These are phyloP conservation scores for Notamacropus eugenii DNA, from an alignment of 2,797 vertebrate species.

Conservation along the genomic window DNA sequence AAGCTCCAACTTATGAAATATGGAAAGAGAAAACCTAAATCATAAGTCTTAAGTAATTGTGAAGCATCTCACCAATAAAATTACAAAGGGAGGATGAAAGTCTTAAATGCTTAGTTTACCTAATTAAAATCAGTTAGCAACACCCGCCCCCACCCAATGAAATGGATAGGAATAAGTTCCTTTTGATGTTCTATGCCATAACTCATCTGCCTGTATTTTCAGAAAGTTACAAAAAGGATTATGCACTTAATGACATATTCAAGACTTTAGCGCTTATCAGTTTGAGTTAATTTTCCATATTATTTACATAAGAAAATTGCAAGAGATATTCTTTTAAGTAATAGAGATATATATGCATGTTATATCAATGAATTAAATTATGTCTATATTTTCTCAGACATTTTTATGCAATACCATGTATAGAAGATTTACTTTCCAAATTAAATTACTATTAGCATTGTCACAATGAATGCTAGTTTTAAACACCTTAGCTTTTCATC, in stretches of 20 bases:
- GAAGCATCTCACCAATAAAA: background rate
- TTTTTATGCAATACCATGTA: constrained; percentile 68
- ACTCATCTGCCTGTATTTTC: constrained; percentile 66
- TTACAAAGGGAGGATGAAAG: background rate
- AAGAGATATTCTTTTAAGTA: constrained; percentile 70
- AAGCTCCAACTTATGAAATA: background rate
- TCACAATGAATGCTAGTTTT: constrained; percentile 55
- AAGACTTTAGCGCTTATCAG: constrained; percentile 52
- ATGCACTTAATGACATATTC: constrained; percentile 64
- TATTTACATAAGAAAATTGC: constrained; percentile 53
- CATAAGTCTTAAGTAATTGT: background rate
- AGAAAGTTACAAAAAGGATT: constrained; percentile 57
- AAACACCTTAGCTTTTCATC: constrained; percentile 56
- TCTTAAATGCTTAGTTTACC: background rate
- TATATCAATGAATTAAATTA: constrained; percentile 61
- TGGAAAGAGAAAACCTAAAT: background rate
- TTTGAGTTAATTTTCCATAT: constrained; percentile 64
- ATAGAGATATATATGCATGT: constrained; percentile 41
- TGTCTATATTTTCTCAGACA: constrained; percentile 72
- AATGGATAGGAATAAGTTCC: constrained; percentile 43
- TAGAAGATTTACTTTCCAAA: constrained; percentile 73
- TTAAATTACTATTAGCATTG: constrained; percentile 75
- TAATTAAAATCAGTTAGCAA: constrained; percentile 20
- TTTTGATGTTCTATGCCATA: constrained; percentile 52
- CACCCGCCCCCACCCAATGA: constrained; percentile 18